Base-by-base conservation (phyloP, 1,140 invertebrate genomes). In the Babylonia areolata region DNA sequence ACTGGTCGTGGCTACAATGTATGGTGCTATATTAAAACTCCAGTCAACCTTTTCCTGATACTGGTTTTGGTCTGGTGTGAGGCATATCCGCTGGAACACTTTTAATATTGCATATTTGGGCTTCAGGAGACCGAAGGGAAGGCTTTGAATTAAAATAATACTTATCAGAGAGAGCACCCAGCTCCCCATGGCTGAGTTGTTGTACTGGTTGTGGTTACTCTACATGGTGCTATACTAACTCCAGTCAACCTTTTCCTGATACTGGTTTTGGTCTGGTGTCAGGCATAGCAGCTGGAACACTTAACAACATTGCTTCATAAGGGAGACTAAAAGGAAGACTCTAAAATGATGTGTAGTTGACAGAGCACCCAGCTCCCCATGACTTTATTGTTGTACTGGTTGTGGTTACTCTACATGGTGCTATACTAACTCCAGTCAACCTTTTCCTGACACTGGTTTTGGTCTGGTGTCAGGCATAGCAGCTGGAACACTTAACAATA, bases 211-310 rank as follows among this genome's bases (percentile, higher is more conserved):
- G 64, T 84, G 82, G 64, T 23, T 73, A 40, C 69, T 33, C n/a
- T 40, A 81, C 28, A 46, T 84, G 82, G 82, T 84, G 81, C 82
- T 15, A 71, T 33, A 84, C 6, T 71, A 83, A 73, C 1, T 31
- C 64, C 82, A 84, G 82, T 80, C 39, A 31, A 81, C 85, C 75
- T 39, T 86, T 86, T 86, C 64, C 73, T 81, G 23, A 54, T 46
- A 39, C 64, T 71, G 31, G 79, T 82, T 33, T 77, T n/a, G 31
- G 33, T 75, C 73, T 23, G 42, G 69, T 54, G n/a, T 79, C 31
- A 35, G 85, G 85, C 85, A 81, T 81, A 71, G 73, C 33, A 54
- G 9, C 80, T 58, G 81, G 79, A n/a, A 86, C 64, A 69, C 9
- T 3, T 51, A 17, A n/a, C 46, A 51, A 51, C 9, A 51, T 46